Conservation (phyloP, 2,113 vertebrate species). For the Scomber japonicus region DNA sequence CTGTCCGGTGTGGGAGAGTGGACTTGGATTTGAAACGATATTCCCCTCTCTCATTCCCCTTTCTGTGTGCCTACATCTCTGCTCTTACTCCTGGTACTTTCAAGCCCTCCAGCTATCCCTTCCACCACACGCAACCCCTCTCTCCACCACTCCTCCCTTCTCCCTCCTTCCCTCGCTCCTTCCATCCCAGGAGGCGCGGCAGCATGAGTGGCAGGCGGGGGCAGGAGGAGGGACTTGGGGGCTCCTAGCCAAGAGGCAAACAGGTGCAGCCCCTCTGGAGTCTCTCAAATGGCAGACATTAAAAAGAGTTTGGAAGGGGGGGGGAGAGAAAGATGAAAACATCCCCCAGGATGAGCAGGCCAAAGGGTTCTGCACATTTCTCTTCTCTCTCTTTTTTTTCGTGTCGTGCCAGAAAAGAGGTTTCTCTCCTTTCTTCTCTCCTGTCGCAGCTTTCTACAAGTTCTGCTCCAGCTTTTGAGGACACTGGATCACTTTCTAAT, state of each 20-base stretch:
- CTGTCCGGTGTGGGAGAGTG: conserved; percentile 71
- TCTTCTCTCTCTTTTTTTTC: conserved; percentile 36
- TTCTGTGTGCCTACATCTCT: conserved; percentile 68
- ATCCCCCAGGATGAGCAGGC: conserved; percentile 84
- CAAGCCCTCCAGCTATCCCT: conserved; percentile 84
- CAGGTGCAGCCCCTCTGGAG: conserved; percentile 88
- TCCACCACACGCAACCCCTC: conserved; percentile 79
- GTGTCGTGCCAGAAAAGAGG: conserved; percentile 46
- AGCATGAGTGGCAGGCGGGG: conserved; percentile 84
- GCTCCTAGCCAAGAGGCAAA: conserved; percentile 88
- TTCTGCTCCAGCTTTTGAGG: conserved; percentile 55
- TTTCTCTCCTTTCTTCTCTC: conserved; percentile 56
- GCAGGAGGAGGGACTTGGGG: conserved; percentile 80
- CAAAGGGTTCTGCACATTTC: conserved; percentile 75
- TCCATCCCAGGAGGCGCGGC: conserved; percentile 80
- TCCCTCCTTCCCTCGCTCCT: conserved; percentile 58
- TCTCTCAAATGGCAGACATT: conserved; percentile 87
- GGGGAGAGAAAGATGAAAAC: conserved; percentile 77
- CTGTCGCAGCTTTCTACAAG: conserved; percentile 59
- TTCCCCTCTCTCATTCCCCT: conserved; percentile 47
- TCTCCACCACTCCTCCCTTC: conserved; percentile 48
- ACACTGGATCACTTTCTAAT: conserved; percentile 57
- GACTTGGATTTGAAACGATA: conserved; percentile 78
- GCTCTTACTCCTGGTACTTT: conserved; percentile 78
- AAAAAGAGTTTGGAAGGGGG: conserved; percentile 76